Evolutionary conservation across 2,113 vertebrate species (phyloP), one percentile per base, ranked within the genome.

Genomic region (Anarhynchus alexandrinus): DNA sequence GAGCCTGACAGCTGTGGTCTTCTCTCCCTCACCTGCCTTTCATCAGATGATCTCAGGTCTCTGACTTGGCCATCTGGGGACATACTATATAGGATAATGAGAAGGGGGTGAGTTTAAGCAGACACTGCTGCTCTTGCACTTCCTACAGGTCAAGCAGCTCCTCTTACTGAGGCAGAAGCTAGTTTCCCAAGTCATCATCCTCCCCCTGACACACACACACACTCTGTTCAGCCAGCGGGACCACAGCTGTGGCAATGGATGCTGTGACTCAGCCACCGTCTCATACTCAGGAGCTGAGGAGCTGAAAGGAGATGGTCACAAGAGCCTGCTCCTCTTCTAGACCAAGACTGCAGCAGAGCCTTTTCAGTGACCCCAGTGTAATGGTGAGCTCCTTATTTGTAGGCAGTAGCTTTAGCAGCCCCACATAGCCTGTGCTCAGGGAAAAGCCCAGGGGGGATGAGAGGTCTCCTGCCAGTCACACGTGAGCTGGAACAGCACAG

Each of bases 381-480:
- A 51, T 4, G 36, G 27, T 32, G 20, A 49, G 14, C 45, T 89
- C 23, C 38, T 38, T 52, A 27, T 32, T 61, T 52, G 34, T 66
- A 58, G 54, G 65, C 77, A 65, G 51, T 19, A 65, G 40, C 12
- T 73, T 36, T 34, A 47, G 29, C 11, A 80, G 71, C 58, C 73
- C 18, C 45, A 29, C 5, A 1, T 5, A 54, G 18, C 7, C 34
- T 69, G 16, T 32, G 36, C 62, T 42, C 6, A 0, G 22, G 29
- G 40, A 70, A 49, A 17, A 69, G 21, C 40, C 11, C 1, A 0
- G 34, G 12, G 29, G 2, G 29, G 2, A 11, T 20, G 12, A 42
- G 47, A 14, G 6, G 18, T 42, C 22, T 55, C 27, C 54, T 70
- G 38, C 42, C 43, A 22, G 9, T 40, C 5, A 1, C n/a, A 4